phyloP scores from a whole-genome alignment of 1,140 invertebrate genomes.

The Ptiloglossa arizonensis region DNA sequence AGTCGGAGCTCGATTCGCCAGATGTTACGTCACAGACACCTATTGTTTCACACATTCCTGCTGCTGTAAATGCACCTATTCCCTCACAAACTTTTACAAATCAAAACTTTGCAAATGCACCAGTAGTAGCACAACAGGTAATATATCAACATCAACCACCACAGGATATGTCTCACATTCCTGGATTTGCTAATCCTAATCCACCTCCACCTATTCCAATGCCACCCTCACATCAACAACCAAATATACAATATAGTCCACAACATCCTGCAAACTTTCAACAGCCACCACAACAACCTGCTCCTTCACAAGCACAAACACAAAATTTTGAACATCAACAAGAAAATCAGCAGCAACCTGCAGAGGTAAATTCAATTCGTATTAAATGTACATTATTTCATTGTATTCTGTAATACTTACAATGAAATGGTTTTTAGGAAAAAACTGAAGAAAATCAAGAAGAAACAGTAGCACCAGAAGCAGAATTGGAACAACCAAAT shows the following conservation, averaged over 20 bases:
- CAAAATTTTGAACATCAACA: conserved; percentile 62
- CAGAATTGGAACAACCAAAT: conserved; percentile 66
- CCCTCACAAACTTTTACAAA: conserved; percentile 91
- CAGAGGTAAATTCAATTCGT: conserved; percentile 54
- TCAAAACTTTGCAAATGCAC: conserved; percentile 84
- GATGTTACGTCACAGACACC: conserved; percentile 78
- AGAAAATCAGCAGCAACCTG: conserved; percentile 57
- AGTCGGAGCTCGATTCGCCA: conserved; percentile 89
- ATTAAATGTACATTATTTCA: not conserved
- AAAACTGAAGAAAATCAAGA: conserved; percentile 70
- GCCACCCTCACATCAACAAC: conserved; percentile 78
- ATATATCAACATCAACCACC: conserved; percentile 77
- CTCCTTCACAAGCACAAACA: conserved; percentile 57
- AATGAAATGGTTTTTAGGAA: conserved; percentile 56
- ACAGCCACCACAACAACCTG: conserved; percentile 49
- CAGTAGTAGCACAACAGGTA: conserved; percentile 76
- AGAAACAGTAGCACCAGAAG: conserved; percentile 61
- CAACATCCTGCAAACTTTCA: conserved; percentile 72
- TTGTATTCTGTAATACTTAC: not conserved
- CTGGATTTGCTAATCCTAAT: conserved; percentile 78
- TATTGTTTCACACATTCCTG: conserved; percentile 80
- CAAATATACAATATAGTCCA: conserved; percentile 75
- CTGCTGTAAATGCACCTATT: conserved; percentile 84
- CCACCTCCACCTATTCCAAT: conserved; percentile 80
- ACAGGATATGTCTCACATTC: conserved; percentile 78